phyloP scores from a whole-genome alignment of 2,113 vertebrate species.

The Galbula dea region DNA sequence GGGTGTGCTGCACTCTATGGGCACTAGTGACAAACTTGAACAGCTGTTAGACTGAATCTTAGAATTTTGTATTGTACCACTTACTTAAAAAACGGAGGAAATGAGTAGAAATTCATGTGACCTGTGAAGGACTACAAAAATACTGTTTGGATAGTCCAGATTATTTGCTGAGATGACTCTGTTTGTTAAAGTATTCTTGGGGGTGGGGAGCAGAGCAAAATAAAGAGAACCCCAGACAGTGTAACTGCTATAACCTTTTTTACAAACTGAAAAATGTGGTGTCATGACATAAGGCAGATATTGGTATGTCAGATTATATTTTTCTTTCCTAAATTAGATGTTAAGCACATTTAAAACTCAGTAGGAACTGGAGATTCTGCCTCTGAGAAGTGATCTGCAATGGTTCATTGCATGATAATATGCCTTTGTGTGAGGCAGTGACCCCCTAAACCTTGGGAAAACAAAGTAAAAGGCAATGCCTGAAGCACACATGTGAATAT shows the following conservation, averaged over 20 bases:
- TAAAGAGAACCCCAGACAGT: neutral
- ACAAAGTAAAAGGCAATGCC: neutral
- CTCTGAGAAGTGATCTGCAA: neutral
- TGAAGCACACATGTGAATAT: neutral
- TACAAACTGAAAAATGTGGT: neutral
- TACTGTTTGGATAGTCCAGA: neutral
- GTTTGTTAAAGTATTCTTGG: neutral
- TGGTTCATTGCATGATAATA: neutral
- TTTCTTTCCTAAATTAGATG: constrained; percentile 43
- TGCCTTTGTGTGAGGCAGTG: neutral
- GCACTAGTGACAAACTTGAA: neutral
- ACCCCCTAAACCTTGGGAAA: constrained; percentile 1
- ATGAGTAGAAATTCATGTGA: neutral
- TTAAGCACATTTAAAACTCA: neutral
- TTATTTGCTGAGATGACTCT: neutral
- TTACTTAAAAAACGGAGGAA: neutral
- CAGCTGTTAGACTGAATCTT: neutral
- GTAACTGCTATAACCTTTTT: neutral
- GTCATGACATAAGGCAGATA: constrained; percentile 14
- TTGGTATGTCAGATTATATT: constrained; percentile 32
- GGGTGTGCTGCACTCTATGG: rapidly evolving
- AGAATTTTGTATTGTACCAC: neutral
- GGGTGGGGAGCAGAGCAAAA: neutral
- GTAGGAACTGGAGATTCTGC: neutral
- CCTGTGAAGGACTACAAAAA: neutral